phyloP scores from a whole-genome alignment of 1,140 invertebrate species.

The Drosophila varians region DNA sequence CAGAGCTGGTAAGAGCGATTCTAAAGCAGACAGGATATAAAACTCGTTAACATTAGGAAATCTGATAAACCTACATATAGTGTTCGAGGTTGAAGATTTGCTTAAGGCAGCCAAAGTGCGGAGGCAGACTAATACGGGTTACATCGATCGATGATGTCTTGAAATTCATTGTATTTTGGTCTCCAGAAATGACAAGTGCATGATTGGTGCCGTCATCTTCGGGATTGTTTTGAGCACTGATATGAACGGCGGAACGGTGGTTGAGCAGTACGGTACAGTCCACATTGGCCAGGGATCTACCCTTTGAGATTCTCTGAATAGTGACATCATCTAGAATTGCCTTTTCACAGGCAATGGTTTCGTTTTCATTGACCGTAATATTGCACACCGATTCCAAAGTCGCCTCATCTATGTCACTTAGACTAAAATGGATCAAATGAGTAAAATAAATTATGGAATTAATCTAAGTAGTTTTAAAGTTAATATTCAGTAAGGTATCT shows the following conservation, averaged over 20 bases:
- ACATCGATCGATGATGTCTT: slow-evolving; percentile 33
- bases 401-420: slow-evolving; percentile 70
- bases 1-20: slow-evolving; percentile 66
- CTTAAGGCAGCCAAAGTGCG: slow-evolving; percentile 55
- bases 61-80: slow-evolving; percentile 56
- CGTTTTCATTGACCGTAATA: slow-evolving; percentile 52
- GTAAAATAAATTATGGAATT: too few relatives aligned
- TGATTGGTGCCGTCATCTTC: neutral
- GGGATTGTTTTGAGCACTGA: slow-evolving; percentile 48
- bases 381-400: slow-evolving; percentile 47
- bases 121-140: slow-evolving; percentile 45
- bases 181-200: slow-evolving; percentile 40
- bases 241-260: neutral
- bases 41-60: neutral
- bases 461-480: too few relatives aligned
- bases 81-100: slow-evolving; percentile 68
- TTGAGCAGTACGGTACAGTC: slow-evolving; percentile 50
- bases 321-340: slow-evolving; percentile 60
- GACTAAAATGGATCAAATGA: too few relatives aligned
- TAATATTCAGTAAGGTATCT: too few relatives aligned
- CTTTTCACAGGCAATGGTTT: slow-evolving; percentile 49
- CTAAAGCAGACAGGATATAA: slow-evolving; percentile 17
- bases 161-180: slow-evolving; percentile 42
- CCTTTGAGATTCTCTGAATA: slow-evolving; percentile 45
- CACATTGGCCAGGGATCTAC: slow-evolving; percentile 29